Base-by-base conservation (phyloP, 2,888 invertebrate genomes). In the Pemphredon lugubris region DNA sequence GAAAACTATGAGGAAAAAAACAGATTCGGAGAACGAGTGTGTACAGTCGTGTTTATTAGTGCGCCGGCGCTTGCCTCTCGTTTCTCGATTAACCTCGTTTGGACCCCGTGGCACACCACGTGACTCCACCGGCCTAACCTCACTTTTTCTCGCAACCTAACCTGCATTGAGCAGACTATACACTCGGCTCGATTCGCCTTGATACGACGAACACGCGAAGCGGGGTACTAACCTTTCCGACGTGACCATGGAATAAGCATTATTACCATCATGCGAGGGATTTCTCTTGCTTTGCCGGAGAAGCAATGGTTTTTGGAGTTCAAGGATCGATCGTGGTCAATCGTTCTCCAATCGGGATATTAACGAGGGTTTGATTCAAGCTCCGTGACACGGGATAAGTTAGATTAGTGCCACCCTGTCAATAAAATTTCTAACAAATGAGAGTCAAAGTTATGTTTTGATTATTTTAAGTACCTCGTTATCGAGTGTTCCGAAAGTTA, bases 11-110 rank as follows among this genome's bases (percentile, higher is more conserved):
- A n/a, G n/a, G n/a, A n/a, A n/a, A n/a, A n/a, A n/a, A n/a, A n/a
- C n/a, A n/a, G n/a, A n/a, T n/a, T n/a, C n/a, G n/a, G n/a, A n/a
- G n/a, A n/a, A n/a, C n/a, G n/a, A n/a, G n/a, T n/a, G n/a, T n/a
- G n/a, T n/a, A n/a, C n/a, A n/a, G n/a, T n/a, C n/a, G n/a, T n/a
- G n/a, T n/a, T n/a, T n/a, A n/a, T n/a, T n/a, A n/a, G n/a, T 84
- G 87, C 87, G 86, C 85, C 87, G 88, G 85, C 87, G 86, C 87
- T 82, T 81, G 82, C 79, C 78, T 82, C 82, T 73, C 82, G 82
- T 84, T 87, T 83, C 83, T 72, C 83, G 83, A 86, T 88, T 88
- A 88, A 88, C 88, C 88, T 88, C 88, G 86, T 88, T 88, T 83
- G 82, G 83, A 84, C 83, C 85, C 86, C 82, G 85, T 83, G 85